Percentiles rank a stretch among this genome's conserved stretches.
Evolutionary conservation across 30 jellyfish, hydroid and myxozoan species (phyloP).

Genomic region (Cassiopea andromeda): DNA sequence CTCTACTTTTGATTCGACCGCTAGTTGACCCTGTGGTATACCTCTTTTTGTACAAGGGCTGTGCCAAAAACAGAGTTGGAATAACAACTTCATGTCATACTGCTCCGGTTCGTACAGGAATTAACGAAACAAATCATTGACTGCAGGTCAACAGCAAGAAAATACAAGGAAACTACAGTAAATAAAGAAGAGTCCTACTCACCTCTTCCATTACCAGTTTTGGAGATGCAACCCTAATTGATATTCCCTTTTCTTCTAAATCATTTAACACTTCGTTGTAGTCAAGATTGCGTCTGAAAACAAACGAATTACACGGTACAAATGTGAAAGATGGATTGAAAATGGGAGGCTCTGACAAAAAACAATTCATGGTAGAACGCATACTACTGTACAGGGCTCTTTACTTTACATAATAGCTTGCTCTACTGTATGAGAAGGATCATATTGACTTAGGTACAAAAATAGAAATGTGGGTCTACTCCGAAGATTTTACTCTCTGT

Average conservation of each 20-base stretch:
- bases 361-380: no score
- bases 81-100: slow-evolving; percentile 1
- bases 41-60: slow-evolving; percentile 13
- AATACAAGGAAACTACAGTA: not conserved
- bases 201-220: slow-evolving; percentile 98
- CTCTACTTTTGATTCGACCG: slow-evolving; percentile 25
- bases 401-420: no score
- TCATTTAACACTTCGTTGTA: slow-evolving; percentile 80
- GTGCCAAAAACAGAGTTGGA: slow-evolving; percentile 1
- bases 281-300: slow-evolving; percentile 88
- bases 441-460: no score
- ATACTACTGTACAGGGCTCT: no score
- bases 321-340: no score
- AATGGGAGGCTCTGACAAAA: no score
- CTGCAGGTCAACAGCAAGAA: no score
- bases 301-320: no score
- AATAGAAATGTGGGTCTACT: no score
- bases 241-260: slow-evolving; percentile 80
- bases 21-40: slow-evolving; percentile 36
- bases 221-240: slow-evolving; percentile 99
- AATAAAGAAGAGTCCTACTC: not conserved
- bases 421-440: no score
- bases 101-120: not conserved
- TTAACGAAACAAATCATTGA: not conserved
- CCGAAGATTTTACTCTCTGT: no score